Evolutionary conservation across 1,140 invertebrate genomes (phyloP).

Genomic region (Drosophila nasuta): DNA sequence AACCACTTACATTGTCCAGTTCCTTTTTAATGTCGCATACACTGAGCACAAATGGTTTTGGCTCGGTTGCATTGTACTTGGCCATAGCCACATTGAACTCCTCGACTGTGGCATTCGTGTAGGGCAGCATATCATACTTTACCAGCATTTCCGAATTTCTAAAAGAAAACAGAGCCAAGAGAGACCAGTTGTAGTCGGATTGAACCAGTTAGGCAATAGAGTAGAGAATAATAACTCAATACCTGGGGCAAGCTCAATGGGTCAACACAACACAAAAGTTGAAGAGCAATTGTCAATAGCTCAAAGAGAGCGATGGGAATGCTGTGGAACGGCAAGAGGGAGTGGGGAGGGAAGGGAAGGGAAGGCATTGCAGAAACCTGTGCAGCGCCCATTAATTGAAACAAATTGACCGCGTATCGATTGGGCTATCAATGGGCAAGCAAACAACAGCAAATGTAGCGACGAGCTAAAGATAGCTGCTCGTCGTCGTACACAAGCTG

Average conservation of each 20-base stretch:
- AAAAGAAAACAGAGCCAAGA: neutral
- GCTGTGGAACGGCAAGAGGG: neutral
- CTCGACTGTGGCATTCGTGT: slow-evolving; percentile 86
- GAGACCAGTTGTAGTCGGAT: slow-evolving; percentile 51
- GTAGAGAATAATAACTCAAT: slow-evolving; percentile 47
- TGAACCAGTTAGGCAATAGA: slow-evolving; percentile 27
- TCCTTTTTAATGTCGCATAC: slow-evolving; percentile 89
- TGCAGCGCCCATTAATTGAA: slow-evolving; percentile 71
- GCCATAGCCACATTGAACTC: slow-evolving; percentile 86
- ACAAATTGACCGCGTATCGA: slow-evolving; percentile 79
- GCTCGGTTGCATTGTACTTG: slow-evolving; percentile 84
- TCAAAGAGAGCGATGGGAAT: slow-evolving; percentile 11
- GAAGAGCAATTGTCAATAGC: slow-evolving; percentile 55
- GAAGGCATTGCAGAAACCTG: slow-evolving; percentile 42
- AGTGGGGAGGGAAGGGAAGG: too few relatives aligned
- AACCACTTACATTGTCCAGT: slow-evolving; percentile 89
- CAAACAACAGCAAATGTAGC: slow-evolving; percentile 34
- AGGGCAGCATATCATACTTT: slow-evolving; percentile 85
- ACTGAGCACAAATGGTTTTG: slow-evolving; percentile 86
- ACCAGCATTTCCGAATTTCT: slow-evolving; percentile 88
- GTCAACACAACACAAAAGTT: slow-evolving; percentile 43
- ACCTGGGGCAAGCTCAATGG: slow-evolving; percentile 26
- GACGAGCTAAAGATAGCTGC: slow-evolving; percentile 31
- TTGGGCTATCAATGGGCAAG: slow-evolving; percentile 68
- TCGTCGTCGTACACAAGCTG: slow-evolving; percentile 13